Base-by-base conservation (phyloP, 2,113 vertebrate species). In the Mus spicilegus region DNA sequence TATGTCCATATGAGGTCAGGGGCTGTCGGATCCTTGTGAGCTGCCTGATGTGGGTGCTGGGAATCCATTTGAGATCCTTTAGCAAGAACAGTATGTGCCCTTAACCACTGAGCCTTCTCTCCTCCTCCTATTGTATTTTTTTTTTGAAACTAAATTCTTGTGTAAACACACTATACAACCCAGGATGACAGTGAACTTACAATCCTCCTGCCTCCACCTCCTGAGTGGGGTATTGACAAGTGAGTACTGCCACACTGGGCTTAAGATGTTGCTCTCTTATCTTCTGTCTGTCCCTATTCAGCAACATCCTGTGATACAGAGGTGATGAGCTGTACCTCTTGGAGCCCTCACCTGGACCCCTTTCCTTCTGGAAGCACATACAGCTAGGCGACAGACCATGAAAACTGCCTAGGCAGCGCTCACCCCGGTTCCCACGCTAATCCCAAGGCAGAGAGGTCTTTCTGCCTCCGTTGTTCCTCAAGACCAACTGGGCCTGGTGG, bases 201-300 rank as follows among this genome's bases (percentile, higher is more conserved):
- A 26, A 51, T 77, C 24, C 42, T 77, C 75, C 82, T 28, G 7
- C 26, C 58, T 61, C 80, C 20, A 14, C 36, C 36, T 46, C 58
- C n/a, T 19, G n/a, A 42, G 73, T 42, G 12, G 56, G 16, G 24
- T 39, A 42, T 17, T 42, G 24, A 54, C 77, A 80, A 49, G 49
- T 33, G 7, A 42, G 81, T 7, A 30, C n/a, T 2, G 24, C 26
- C 16, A 30, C 0, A 5, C 14, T 8, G 3, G 24, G 24, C 24
- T 65, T 30, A 30, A 12, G 14, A 46, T 28, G 3, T 49, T 24
- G 42, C 19, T 70, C 14, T 36, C 46, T 14, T 51, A 13, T 70
- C 85, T 4, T 54, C 85, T 5, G 30, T 12, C 61, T 13, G 0
- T 10, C 28, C 84, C 42, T 49, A 24, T n/a, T 12, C 63, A 22